phyloP scores from a whole-genome alignment of 2,888 invertebrate species.

The Noctua janthina region DNA sequence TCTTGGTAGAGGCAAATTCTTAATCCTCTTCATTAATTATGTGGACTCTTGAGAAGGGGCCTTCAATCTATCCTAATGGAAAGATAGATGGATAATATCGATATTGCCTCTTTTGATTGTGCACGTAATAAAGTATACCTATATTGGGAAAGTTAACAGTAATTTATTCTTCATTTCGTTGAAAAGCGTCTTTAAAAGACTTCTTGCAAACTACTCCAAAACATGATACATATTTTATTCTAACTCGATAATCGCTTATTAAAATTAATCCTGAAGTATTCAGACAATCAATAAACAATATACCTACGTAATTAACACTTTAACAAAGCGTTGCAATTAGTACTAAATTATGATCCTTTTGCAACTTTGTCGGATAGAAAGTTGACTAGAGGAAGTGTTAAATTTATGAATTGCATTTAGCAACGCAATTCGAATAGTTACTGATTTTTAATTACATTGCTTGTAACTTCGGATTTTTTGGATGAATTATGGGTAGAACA shows the following conservation, averaged over 20 bases:
- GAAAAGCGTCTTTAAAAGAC: neutral
- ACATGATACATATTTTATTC: neutral
- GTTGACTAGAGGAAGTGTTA: constrained; percentile 41
- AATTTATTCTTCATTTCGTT: neutral
- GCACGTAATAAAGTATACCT: neutral
- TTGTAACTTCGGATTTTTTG: neutral
- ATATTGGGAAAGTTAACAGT: neutral
- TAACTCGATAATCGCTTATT: neutral
- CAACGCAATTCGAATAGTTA: constrained; percentile 29
- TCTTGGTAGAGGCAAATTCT: neutral
- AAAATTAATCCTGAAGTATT: neutral
- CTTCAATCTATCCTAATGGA: neutral
- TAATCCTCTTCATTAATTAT: no score
- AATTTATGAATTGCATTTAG: constrained; percentile 30
- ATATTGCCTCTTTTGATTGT: neutral
- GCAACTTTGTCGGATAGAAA: constrained; percentile 44
- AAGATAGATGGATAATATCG: neutral
- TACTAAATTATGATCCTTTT: constrained; percentile 50
- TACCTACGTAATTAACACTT: constrained; percentile 37
- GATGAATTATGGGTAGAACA: constrained; percentile 2
- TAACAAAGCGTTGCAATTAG: constrained; percentile 25
- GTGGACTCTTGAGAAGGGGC: neutral
- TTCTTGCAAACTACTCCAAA: neutral
- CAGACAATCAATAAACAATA: neutral
- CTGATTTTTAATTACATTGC: neutral